Evolutionary conservation across 2,113 vertebrate genomes (phyloP).

Genomic region (Pagrus major): DNA sequence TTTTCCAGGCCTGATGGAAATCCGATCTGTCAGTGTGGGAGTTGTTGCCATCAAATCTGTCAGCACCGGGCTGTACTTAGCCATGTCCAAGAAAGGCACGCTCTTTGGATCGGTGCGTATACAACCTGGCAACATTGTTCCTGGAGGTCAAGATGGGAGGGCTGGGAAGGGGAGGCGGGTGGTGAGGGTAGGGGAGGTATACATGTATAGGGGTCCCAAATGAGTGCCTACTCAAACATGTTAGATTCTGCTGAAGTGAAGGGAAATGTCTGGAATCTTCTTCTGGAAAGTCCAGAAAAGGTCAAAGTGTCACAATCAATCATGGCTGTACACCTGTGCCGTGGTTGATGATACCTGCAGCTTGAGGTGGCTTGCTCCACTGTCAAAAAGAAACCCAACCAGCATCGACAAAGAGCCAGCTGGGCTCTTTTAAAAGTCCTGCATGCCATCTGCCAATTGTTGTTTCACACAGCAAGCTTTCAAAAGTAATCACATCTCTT

Average conservation of each 20-base stretch:
- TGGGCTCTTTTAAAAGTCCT: slow-evolving; percentile 63
- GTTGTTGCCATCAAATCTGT: slow-evolving; percentile 93
- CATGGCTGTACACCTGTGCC: slow-evolving; percentile 68
- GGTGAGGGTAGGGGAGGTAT: slow-evolving; percentile 24
- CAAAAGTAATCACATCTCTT: slow-evolving; percentile 65
- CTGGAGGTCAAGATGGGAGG: slow-evolving; percentile 51
- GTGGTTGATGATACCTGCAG: slow-evolving; percentile 68
- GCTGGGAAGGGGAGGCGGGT: slow-evolving; percentile 12
- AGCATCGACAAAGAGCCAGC: slow-evolving; percentile 72
- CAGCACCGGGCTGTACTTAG: slow-evolving; percentile 93
- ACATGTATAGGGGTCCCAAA: slow-evolving; percentile 52
- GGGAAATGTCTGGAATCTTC: slow-evolving; percentile 50
- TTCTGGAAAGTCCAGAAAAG: slow-evolving; percentile 58
- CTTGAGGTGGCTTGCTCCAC: slow-evolving; percentile 63
- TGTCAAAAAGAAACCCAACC: slow-evolving; percentile 70
- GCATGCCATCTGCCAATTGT: slow-evolving; percentile 78
- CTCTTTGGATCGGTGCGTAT: slow-evolving; percentile 94
- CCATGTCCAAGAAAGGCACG: slow-evolving; percentile 92
- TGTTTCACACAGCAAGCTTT: slow-evolving; percentile 62
- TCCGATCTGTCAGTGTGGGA: slow-evolving; percentile 92
- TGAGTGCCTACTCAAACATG: slow-evolving; percentile 37
- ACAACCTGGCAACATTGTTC: slow-evolving; percentile 66
- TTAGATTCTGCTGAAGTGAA: slow-evolving; percentile 42
- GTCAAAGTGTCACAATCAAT: slow-evolving; percentile 68
- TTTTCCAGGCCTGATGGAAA: slow-evolving; percentile 92